Percentiles rank a stretch among this genome's conserved stretches.
phyloP scores from a whole-genome alignment of 1,140 invertebrate species.

The Lutraria rhynchaena region DNA sequence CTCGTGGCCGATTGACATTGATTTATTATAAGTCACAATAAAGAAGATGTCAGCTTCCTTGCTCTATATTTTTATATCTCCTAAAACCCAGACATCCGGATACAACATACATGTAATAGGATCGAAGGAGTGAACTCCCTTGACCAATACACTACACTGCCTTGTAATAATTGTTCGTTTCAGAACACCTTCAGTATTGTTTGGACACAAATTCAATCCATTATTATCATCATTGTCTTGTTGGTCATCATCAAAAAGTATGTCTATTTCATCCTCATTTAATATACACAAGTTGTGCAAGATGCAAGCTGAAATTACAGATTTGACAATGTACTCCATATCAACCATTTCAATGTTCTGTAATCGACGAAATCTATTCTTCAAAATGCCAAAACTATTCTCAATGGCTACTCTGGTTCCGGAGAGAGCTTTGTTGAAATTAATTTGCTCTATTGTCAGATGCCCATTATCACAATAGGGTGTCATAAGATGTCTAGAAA shows the following conservation, averaged over 20 bases:
- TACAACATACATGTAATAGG: too few relatives aligned
- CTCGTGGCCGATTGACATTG: too few relatives aligned
- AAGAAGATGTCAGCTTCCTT: too few relatives aligned
- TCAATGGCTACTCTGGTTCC: conserved; percentile 21
- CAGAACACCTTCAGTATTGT: conserved; percentile 5
- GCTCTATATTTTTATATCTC: too few relatives aligned
- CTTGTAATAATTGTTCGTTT: conserved; percentile 5
- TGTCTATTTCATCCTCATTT: conserved; percentile 36
- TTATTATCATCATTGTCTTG: conserved; percentile 13
- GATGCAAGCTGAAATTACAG: conserved; percentile 39
- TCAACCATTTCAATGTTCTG: conserved; percentile 20
- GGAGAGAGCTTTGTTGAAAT: conserved; percentile 38
- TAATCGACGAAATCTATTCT: conserved; percentile 44
- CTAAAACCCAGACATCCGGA: too few relatives aligned
- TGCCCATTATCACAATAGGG: conserved; percentile 43
- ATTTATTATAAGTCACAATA: too few relatives aligned
- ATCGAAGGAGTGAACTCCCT: too few relatives aligned
- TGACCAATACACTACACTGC: too few relatives aligned
- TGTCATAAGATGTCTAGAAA: not conserved
- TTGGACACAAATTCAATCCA: not conserved
- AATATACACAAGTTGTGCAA: conserved; percentile 49
- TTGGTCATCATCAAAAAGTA: conserved; percentile 11
- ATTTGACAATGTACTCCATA: conserved; percentile 44
- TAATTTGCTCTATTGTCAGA: conserved; percentile 11
- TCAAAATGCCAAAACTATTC: conserved; percentile 52